Evolutionary conservation across 1,140 invertebrate genomes (phyloP).

Genomic region (Notospermus geniculatus): DNA sequence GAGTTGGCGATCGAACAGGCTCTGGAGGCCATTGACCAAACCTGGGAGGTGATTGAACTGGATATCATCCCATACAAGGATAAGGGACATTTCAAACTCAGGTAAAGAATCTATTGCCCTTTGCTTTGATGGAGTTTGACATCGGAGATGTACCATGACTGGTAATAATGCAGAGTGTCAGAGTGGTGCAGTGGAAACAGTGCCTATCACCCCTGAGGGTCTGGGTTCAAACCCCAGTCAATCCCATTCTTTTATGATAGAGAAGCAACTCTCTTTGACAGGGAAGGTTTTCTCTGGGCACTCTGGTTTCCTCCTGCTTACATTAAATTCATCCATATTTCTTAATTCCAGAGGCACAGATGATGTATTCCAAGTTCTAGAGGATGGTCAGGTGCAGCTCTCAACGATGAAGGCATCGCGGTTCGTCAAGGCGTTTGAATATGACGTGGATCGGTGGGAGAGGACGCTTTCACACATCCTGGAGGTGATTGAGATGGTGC

Average conservation of each 20-base stretch:
- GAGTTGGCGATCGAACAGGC: slow-evolving; percentile 78
- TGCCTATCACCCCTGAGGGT: too few species aligned
- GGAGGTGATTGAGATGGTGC: slow-evolving; percentile 73
- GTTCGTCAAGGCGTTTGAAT: slow-evolving; percentile 79
- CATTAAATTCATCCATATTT: too few species aligned
- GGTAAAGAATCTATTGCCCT: slow-evolving; percentile 28
- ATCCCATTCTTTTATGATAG: too few species aligned
- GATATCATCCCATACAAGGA: slow-evolving; percentile 72
- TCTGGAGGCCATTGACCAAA: slow-evolving; percentile 66
- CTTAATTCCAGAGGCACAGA: slow-evolving; percentile 46
- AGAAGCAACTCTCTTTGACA: too few species aligned
- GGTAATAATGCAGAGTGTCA: too few species aligned
- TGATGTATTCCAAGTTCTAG: slow-evolving; percentile 61
- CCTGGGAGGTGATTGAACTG: slow-evolving; percentile 70
- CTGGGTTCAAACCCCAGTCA: too few species aligned
- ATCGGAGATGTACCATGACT: too few species aligned
- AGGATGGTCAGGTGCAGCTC: slow-evolving; percentile 59
- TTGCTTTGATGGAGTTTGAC: not conserved
- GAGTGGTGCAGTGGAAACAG: too few species aligned
- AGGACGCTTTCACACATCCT: slow-evolving; percentile 72
- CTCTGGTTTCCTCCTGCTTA: too few species aligned
- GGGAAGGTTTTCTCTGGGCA: too few species aligned
- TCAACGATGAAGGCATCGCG: slow-evolving; percentile 81
- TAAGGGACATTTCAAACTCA: slow-evolving; percentile 59
- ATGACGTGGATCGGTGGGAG: slow-evolving; percentile 80